Conservation (phyloP, 2,113 vertebrate species). For the Microtus pennsylvanicus region DNA sequence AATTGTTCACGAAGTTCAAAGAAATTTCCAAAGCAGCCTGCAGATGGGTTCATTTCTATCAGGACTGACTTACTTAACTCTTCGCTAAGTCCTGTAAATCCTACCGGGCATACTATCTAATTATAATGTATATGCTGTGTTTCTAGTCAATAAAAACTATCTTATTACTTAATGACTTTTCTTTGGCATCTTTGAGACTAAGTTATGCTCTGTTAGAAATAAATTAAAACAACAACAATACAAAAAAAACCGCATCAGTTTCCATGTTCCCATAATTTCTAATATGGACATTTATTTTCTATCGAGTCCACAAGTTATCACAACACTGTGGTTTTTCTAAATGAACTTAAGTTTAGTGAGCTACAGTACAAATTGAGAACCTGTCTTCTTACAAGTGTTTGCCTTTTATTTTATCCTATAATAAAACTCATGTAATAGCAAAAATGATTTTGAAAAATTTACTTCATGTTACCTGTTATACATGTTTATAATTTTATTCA, state of each 20-base stretch:
- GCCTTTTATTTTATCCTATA: neutral
- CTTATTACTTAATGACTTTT: conserved; percentile 87
- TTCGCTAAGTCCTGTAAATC: conserved; percentile 85
- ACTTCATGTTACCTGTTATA: neutral
- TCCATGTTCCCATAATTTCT: conserved; percentile 67
- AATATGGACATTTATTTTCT: conserved; percentile 67
- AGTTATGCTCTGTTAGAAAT: conserved; percentile 73
- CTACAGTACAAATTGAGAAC: neutral
- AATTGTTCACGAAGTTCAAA: conserved; percentile 79
- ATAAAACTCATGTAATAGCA: neutral
- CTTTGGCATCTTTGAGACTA: conserved; percentile 86
- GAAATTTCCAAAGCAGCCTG: conserved; percentile 79
- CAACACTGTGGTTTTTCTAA: neutral
- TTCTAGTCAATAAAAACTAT: conserved; percentile 88
- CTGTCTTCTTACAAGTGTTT: accelerated
- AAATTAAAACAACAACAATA: conserved; percentile 33
- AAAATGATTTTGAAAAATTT: neutral
- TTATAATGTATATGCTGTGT: conserved; percentile 85
- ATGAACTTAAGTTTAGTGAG: conserved; percentile 19
- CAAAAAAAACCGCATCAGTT: conserved; percentile 39
- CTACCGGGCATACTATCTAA: conserved; percentile 84
- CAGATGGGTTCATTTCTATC: conserved; percentile 79
- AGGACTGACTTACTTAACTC: conserved; percentile 79
- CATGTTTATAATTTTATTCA: conserved; percentile 64
- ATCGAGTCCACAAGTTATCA: neutral